A percentile compares a stretch with the other conserved stretches of the same genome.
phyloP scores from a whole-genome alignment of 30 jellyfish, hydroid and myxozoan genomes.

The Mastigias papua region DNA sequence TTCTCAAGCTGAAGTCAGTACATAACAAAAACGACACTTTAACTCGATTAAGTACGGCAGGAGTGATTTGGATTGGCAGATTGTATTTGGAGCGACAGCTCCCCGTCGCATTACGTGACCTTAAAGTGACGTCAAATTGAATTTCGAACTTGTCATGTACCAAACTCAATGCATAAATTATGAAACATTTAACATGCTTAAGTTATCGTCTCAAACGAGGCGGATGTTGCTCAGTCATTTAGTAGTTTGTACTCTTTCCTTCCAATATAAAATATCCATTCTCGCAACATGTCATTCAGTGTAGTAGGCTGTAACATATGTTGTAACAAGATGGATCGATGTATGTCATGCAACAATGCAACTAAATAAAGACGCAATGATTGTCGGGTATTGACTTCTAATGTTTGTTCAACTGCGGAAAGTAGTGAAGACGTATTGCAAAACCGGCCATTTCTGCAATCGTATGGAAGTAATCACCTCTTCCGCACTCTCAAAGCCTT shows the following conservation, averaged over 20 bases:
- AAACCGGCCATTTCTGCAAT: no score
- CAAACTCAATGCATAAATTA: background rate
- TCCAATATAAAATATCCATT: no score
- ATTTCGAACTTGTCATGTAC: background rate
- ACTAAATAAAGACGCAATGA: no score
- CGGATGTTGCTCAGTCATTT: background rate
- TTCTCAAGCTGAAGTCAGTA: conserved; percentile 10
- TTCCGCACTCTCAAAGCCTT: no score
- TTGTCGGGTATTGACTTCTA: no score
- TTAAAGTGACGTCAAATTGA: background rate
- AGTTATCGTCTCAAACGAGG: background rate
- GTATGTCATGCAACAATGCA: no score
- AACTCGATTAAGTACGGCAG: conserved; percentile 5
- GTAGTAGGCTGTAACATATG: no score
- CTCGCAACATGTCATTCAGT: no score
- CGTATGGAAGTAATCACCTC: no score
- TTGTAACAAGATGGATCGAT: no score
- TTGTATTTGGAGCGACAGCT: conserved; percentile 4
- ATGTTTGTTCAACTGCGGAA: no score
- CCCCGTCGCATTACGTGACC: background rate
- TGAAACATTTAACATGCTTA: background rate
- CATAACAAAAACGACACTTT: background rate
- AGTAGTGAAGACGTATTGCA: no score
- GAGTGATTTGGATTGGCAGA: conserved; percentile 11
- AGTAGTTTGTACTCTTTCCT: background rate